Conservation (phyloP, 2,113 vertebrate species). For the Agapornis roseicollis region DNA sequence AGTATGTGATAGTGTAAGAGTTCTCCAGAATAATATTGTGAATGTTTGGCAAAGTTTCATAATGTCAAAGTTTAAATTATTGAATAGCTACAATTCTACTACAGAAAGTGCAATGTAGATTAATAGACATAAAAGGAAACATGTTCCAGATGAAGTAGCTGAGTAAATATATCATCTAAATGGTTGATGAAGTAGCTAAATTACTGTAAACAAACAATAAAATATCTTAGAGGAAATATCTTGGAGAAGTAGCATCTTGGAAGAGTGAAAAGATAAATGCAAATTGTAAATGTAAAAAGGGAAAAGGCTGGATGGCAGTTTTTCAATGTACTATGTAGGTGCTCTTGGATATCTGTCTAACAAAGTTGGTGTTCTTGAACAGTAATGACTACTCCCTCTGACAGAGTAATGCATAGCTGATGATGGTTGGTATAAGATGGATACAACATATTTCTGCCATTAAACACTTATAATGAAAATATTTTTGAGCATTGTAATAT, state of each 20-base stretch:
- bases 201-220: conserved; percentile 41
- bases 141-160: conserved; percentile 2
- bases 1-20: not conserved
- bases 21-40: not conserved
- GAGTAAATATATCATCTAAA: conserved; percentile 20
- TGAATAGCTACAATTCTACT: not conserved
- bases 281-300: not conserved
- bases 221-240: not conserved
- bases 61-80: conserved; percentile 33
- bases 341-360: not conserved
- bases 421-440: not conserved
- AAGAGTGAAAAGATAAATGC: not conserved
- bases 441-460: not conserved
- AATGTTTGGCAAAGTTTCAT: conserved; percentile 14
- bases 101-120: not conserved
- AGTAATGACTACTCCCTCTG: not conserved
- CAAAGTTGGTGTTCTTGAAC: not conserved
- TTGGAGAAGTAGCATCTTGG: not conserved
- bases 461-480: not conserved
- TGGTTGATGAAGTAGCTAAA: conserved; percentile 7
- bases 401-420: not conserved
- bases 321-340: not conserved
- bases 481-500: not conserved
- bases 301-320: not conserved
- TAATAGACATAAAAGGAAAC: conserved; percentile 7